Evolutionary conservation across 2,113 vertebrate species (phyloP).

Genomic region (Micronycteris hirsuta): DNA sequence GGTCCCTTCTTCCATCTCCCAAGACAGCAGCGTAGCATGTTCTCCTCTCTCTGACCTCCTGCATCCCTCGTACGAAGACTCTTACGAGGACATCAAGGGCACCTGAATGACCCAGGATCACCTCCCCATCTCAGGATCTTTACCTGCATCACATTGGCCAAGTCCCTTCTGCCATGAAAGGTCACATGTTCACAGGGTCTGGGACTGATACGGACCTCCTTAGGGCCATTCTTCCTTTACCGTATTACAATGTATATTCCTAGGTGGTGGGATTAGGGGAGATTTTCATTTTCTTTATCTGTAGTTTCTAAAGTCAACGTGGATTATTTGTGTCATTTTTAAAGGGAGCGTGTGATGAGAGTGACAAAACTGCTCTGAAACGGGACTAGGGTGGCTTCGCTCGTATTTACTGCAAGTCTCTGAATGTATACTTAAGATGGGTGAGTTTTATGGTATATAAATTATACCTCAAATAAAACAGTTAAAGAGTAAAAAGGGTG

Average conservation of each 20-base stretch:
- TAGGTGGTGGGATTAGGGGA: background rate
- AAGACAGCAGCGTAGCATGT: background rate
- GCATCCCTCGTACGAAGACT: background rate
- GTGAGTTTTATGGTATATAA: background rate
- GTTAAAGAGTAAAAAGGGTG: background rate
- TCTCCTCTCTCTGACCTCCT: background rate
- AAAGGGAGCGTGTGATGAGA: background rate
- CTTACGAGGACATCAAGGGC: background rate
- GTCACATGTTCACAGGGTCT: background rate
- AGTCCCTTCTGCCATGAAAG: background rate
- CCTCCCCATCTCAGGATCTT: background rate
- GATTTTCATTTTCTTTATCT: background rate
- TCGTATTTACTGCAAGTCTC: background rate
- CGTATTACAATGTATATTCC: background rate
- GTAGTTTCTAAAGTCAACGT: background rate
- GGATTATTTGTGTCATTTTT: background rate
- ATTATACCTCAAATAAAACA: background rate
- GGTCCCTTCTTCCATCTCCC: background rate
- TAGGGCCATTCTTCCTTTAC: background rate
- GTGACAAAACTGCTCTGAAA: constrained; percentile 3
- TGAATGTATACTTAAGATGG: background rate
- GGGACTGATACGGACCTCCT: background rate
- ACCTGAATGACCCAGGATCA: background rate
- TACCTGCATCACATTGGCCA: background rate
- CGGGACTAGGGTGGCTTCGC: background rate